These are phyloP conservation scores for Cylindroiulus punctatus DNA, from an alignment of 2,888 invertebrate species.

Conservation along the genomic window DNA sequence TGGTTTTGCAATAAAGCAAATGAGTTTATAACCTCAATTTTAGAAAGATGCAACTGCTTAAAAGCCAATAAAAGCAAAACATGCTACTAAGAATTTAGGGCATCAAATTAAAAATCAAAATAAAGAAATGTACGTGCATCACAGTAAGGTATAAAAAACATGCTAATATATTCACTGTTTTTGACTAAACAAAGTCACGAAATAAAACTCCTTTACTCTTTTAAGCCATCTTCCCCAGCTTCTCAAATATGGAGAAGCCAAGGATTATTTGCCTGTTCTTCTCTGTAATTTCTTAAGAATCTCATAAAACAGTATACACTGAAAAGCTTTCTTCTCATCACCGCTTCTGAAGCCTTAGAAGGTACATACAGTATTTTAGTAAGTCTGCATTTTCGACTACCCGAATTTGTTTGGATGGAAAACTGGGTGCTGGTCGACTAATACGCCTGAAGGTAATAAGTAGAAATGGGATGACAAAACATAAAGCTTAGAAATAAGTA, in stretches of 20 bases:
- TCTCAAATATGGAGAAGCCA: neutral
- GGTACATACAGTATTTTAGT: neutral
- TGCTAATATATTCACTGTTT: neutral
- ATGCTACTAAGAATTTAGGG: no score
- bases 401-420: neutral
- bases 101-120: no score
- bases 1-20: no score
- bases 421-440: neutral
- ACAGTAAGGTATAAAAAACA: no score
- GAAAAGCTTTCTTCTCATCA: neutral
- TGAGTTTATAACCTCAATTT: no score
- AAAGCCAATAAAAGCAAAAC: no score
- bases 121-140: no score
- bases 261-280: neutral
- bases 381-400: slow-evolving; percentile 16
- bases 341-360: neutral
- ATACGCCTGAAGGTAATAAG: neutral
- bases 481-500: neutral
- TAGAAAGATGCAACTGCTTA: no score
- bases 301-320: neutral
- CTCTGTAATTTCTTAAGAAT: neutral
- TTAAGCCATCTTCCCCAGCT: neutral
- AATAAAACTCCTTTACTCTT: neutral
- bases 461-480: neutral
- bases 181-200: neutral